Percentiles rank a stretch among this genome's conserved stretches.
Conservation (phyloP, 2,888 invertebrate species). For the Brachyptera putata region DNA sequence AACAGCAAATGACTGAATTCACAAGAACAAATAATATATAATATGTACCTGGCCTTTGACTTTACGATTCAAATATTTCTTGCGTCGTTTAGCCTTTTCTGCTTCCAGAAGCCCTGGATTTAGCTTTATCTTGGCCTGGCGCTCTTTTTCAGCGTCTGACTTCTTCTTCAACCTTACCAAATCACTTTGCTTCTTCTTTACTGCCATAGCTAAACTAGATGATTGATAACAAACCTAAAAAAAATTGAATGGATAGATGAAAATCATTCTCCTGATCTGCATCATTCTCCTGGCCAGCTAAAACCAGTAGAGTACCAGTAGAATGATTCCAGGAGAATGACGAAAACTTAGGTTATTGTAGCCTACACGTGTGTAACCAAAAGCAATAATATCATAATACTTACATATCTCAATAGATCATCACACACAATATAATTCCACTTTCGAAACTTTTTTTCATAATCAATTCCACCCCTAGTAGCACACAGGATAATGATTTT, state of each 20-base stretch:
- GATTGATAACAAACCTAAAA: neutral
- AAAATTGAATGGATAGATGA: neutral
- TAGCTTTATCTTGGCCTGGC: neutral
- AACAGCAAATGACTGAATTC: too few relatives aligned
- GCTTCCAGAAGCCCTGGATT: neutral
- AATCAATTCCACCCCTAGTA: neutral
- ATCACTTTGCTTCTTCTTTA: neutral
- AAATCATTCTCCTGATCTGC: neutral
- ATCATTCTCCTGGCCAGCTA: neutral
- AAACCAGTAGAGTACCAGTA: neutral
- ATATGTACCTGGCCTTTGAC: too few relatives aligned
- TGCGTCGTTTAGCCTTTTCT: neutral
- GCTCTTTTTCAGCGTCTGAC: neutral
- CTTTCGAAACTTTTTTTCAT: neutral
- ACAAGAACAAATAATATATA: too few relatives aligned
- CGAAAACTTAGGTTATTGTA: neutral
- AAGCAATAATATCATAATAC: neutral
- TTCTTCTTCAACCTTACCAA: neutral
- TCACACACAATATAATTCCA: neutral
- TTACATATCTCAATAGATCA: neutral
- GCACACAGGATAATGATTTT: neutral
- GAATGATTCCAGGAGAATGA: conserved; percentile 6
- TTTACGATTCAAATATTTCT: neutral
- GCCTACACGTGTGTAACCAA: neutral
- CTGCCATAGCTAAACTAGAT: neutral